A percentile compares a stretch with the other conserved stretches of the same genome.
phyloP scores from a whole-genome alignment of 2,888 invertebrate genomes.

The Lasioglossum calceatum region DNA sequence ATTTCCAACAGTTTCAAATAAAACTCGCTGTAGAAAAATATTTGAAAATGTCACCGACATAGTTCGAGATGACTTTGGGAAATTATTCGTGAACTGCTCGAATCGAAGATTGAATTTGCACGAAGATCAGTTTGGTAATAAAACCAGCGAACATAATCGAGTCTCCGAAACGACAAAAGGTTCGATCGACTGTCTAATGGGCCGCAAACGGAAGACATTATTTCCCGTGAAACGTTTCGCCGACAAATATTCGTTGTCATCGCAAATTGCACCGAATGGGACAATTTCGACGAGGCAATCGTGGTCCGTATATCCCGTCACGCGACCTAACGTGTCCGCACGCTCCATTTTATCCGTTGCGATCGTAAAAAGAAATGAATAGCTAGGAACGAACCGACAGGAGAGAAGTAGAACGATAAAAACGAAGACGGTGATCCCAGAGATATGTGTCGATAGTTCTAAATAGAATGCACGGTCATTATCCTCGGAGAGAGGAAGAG shows the following conservation, averaged over 20 bases:
- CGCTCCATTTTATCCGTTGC: conserved; percentile 3
- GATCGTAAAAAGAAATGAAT: conserved; percentile 8
- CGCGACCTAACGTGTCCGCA: conserved; percentile 54
- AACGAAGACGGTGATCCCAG: not conserved
- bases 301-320: conserved; percentile 50
- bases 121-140: not conserved
- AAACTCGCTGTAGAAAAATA: not conserved
- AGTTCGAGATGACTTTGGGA: too few relatives aligned
- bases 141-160: not conserved
- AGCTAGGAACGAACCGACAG: not conserved
- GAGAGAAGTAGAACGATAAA: not conserved
- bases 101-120: not conserved
- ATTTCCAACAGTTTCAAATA: not conserved
- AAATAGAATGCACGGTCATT: conserved; percentile 11
- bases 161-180: not conserved
- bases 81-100: too few relatives aligned
- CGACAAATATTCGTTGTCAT: not conserved
- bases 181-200: not conserved
- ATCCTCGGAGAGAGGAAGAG: not conserved
- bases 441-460: not conserved
- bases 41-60: too few relatives aligned
- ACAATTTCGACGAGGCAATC: conserved; percentile 45
- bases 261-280: not conserved
- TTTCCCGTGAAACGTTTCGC: not conserved
- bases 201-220: not conserved